Evolutionary conservation across 2,113 vertebrate species (phyloP).

Genomic region (Albula glossodonta): DNA sequence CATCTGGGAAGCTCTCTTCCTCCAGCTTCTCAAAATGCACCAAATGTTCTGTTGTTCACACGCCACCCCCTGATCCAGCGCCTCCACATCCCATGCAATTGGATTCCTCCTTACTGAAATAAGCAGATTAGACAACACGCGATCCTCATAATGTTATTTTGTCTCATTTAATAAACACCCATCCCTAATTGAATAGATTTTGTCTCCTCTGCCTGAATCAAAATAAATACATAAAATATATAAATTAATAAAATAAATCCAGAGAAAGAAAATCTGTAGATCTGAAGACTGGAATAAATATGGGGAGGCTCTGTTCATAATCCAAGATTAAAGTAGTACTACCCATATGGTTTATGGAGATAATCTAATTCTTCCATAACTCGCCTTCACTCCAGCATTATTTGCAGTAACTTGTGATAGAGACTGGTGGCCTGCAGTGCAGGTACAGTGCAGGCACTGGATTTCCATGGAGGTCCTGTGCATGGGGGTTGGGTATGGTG

Average conservation of each 20-base stretch:
- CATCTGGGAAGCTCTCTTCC: not conserved
- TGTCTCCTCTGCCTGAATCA: not conserved
- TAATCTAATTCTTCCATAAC: constrained; percentile 25
- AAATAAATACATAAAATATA: not conserved
- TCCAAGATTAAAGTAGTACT: constrained; percentile 21
- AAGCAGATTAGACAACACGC: not conserved
- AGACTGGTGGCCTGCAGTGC: not conserved
- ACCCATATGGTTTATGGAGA: constrained; percentile 27
- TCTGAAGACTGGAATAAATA: constrained; percentile 1
- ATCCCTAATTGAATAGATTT: constrained; percentile 1
- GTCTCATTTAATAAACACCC: not conserved
- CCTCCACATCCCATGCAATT: not conserved
- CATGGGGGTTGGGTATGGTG: not conserved
- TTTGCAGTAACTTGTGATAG: not conserved
- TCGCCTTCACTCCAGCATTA: not conserved
- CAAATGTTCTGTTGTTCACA: not conserved
- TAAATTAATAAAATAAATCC: not conserved
- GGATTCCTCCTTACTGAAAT: not conserved
- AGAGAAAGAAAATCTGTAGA: not conserved
- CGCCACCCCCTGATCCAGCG: not conserved
- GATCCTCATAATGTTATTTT: not conserved
- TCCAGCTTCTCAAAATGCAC: not conserved
- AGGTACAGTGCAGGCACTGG: not conserved
- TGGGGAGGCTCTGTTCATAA: not conserved
- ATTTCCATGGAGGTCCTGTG: not conserved